These are phyloP conservation scores for Escarpia spicata DNA, from an alignment of 2,888 invertebrate species.

Conservation along the genomic window DNA sequence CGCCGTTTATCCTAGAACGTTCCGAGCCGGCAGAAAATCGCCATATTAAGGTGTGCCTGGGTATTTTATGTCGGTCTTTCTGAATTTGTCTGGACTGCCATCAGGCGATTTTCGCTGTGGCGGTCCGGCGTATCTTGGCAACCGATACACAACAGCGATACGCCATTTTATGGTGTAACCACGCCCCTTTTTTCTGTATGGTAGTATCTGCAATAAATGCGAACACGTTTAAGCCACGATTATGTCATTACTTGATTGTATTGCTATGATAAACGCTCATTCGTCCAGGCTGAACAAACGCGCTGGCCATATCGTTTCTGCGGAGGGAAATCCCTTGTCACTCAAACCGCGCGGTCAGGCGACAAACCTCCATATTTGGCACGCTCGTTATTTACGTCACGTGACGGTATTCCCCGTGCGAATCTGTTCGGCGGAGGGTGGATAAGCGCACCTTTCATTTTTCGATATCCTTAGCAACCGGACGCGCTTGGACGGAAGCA, in stretches of 20 bases:
- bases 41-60: not conserved
- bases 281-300: not conserved
- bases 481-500: not conserved
- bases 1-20: too few relatives aligned
- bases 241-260: not conserved
- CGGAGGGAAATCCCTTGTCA: not conserved
- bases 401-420: slow-evolving; percentile 3
- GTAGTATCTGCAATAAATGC: not conserved
- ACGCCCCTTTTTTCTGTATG: not conserved
- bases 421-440: not conserved
- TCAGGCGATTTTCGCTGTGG: not conserved
- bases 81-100: not conserved
- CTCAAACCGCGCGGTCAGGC: not conserved
- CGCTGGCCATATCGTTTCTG: not conserved
- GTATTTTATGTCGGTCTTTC: not conserved
- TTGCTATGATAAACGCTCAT: not conserved
- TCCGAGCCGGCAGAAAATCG: not conserved
- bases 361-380: not conserved
- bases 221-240: not conserved
- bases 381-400: not conserved
- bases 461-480: not conserved
- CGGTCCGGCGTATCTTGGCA: not conserved
- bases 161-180: not conserved
- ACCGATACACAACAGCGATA: not conserved
- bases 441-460: slow-evolving; percentile 2